phyloP scores from a whole-genome alignment of 2,797 vertebrate species.

The Strix occidentalis region DNA sequence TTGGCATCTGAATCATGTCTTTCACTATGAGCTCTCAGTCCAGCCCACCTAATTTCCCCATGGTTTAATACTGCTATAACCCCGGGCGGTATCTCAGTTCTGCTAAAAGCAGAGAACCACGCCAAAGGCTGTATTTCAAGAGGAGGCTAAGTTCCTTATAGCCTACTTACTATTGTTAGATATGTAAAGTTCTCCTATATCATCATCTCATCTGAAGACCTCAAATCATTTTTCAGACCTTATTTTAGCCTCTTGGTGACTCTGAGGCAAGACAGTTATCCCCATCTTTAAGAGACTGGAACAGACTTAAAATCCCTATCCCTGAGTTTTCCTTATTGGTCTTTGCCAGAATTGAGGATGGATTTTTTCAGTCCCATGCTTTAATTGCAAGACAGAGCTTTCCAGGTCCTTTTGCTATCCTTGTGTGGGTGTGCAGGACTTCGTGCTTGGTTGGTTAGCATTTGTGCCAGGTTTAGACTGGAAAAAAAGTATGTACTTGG shows the following conservation, averaged over 20 bases:
- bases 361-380: not conserved
- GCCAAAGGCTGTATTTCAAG: constrained; percentile 14
- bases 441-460: not conserved
- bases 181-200: constrained; percentile 26
- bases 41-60: not conserved
- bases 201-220: not conserved
- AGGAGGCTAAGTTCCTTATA: constrained; percentile 6
- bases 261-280: not conserved
- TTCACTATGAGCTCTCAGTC: not conserved
- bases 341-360: not conserved
- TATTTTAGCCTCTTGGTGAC: not conserved
- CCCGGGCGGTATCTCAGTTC: not conserved
- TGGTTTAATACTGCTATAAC: not conserved
- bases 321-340: constrained; percentile 14
- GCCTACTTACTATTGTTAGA: constrained; percentile 50
- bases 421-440: not conserved
- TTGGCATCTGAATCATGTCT: not conserved
- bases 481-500: not conserved
- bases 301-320: not conserved
- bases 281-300: not conserved
- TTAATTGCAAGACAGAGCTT: not conserved
- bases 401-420: not conserved
- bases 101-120: constrained; percentile 4
- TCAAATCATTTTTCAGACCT: constrained; percentile 32
- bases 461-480: not conserved